phyloP scores from a whole-genome alignment of 2,888 invertebrate species.

The Mythimna albipuncta region DNA sequence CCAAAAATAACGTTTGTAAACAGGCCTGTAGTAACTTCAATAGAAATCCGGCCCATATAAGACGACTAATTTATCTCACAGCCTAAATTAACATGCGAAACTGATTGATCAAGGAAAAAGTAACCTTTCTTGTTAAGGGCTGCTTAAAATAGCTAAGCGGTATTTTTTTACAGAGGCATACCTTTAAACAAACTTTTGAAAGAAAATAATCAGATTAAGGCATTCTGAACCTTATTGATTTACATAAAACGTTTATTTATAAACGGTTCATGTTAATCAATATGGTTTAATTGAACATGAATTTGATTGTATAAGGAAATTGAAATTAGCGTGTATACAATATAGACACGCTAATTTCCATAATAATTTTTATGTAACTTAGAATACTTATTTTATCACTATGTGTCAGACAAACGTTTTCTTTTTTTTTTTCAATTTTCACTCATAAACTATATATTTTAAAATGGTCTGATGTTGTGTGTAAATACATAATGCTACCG shows the following conservation, averaged over 20 bases:
- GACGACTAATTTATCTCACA: slow-evolving; percentile 21
- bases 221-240: not conserved
- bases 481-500: no score
- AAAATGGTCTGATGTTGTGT: no score
- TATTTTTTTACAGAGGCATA: not conserved
- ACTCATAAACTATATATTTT: no score
- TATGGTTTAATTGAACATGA: no score
- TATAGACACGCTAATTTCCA: not conserved
- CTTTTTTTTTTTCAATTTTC: no score
- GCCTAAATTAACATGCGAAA: slow-evolving; percentile 36
- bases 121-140: not conserved
- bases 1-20: not conserved
- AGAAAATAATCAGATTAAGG: not conserved
- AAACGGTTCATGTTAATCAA: no score
- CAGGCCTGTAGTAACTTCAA: not conserved
- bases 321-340: no score
- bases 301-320: no score
- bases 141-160: slow-evolving; percentile 9
- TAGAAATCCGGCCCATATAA: not conserved
- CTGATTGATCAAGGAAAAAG: slow-evolving; percentile 28
- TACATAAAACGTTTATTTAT: not conserved
- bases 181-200: not conserved
- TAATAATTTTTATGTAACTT: not conserved
- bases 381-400: no score
- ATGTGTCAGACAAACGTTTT: no score